Evolutionary conservation across 1,140 invertebrate genomes (phyloP).

Genomic region (Tetramorium alpestre): DNA sequence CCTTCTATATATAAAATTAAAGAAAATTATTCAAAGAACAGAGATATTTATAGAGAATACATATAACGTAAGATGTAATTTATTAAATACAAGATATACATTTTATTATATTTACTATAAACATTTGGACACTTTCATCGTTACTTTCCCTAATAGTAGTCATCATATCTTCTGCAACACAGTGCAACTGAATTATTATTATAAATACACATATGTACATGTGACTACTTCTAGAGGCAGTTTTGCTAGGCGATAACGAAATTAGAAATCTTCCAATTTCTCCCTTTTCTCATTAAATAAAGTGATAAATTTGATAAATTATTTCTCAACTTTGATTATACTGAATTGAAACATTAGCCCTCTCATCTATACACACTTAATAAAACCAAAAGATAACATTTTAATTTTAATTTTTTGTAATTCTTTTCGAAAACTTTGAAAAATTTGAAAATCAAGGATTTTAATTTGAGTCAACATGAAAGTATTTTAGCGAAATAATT

Average conservation of each 20-base stretch:
- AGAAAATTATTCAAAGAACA: background rate
- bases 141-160: constrained; percentile 31
- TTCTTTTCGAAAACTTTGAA: background rate
- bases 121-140: constrained; percentile 62
- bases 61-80: constrained; percentile 16
- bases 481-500: constrained; percentile 12
- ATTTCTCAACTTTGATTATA: background rate
- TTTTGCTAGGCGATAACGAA: constrained; percentile 5
- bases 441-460: background rate
- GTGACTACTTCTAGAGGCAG: constrained; percentile 33
- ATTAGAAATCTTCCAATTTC: background rate
- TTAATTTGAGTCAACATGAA: background rate
- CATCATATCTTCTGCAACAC: constrained; percentile 45
- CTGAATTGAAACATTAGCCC: constrained; percentile 11
- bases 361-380: background rate
- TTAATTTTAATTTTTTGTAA: background rate
- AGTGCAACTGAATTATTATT: constrained; percentile 52
- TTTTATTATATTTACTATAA: constrained; percentile 65
- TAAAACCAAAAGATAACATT: constrained; percentile 42
- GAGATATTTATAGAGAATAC: constrained; percentile 11
- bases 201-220: constrained; percentile 73
- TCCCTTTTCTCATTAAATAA: background rate
- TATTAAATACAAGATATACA: constrained; percentile 50
- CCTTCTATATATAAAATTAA: no score
- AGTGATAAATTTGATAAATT: background rate